A percentile compares a stretch with the other conserved stretches of the same genome.
phyloP scores from a whole-genome alignment of 2,113 vertebrate species.

The Pyrgilauda ruficollis region DNA sequence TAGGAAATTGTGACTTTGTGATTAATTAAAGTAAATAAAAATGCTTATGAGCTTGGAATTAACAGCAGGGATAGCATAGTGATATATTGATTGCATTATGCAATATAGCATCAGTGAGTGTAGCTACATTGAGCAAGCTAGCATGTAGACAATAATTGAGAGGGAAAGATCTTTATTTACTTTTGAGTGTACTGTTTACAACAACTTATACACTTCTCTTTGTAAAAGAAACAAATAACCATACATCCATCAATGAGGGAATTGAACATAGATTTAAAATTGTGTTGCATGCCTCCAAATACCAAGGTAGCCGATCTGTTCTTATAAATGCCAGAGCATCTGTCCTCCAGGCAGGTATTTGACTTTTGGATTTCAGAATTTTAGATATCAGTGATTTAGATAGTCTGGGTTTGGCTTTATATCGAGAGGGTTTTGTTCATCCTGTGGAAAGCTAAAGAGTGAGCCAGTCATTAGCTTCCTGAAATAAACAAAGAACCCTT shows the following conservation, averaged over 20 bases:
- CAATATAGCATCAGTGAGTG: background rate
- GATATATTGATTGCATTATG: slow-evolving; percentile 24
- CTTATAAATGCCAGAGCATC: background rate
- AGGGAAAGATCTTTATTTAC: slow-evolving; percentile 38
- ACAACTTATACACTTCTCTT: background rate
- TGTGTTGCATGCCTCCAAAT: background rate
- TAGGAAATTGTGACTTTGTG: slow-evolving; percentile 25
- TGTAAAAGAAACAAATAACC: background rate
- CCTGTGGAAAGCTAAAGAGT: background rate
- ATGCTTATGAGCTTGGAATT: background rate
- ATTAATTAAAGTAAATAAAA: slow-evolving; percentile 44
- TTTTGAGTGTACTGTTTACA: background rate
- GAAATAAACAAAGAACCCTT: background rate
- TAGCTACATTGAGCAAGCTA: background rate
- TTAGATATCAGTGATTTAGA: background rate
- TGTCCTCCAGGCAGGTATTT: background rate
- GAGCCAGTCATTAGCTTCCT: background rate
- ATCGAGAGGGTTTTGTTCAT: background rate
- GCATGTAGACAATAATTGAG: background rate
- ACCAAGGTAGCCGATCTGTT: background rate
- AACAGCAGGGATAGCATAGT: background rate
- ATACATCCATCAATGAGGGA: fast-evolving
- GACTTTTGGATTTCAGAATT: background rate
- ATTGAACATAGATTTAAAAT: background rate
- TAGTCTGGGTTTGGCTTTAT: background rate